phyloP scores from a whole-genome alignment of 2,888 invertebrate species.

The Amblyjoppa fuscipennis region DNA sequence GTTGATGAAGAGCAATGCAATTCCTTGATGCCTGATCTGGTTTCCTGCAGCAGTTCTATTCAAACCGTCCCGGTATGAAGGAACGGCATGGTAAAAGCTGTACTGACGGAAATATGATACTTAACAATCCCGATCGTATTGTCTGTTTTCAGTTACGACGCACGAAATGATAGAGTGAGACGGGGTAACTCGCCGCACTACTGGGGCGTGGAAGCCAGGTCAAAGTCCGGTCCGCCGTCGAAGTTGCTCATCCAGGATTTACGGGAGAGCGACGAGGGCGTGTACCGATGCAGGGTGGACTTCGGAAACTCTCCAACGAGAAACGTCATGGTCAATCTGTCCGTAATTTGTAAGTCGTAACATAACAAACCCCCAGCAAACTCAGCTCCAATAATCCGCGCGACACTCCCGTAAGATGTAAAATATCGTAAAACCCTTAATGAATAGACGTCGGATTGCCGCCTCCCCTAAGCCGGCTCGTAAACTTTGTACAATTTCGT shows the following conservation, averaged over 20 bases:
- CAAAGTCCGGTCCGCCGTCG: slow-evolving; percentile 87
- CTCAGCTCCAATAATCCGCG: not conserved
- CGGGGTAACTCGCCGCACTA: slow-evolving; percentile 87
- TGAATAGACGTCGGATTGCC: slow-evolving; percentile 21
- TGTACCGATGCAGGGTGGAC: slow-evolving; percentile 91
- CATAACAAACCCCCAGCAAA: not conserved
- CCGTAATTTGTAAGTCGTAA: slow-evolving; percentile 89
- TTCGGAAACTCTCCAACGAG: slow-evolving; percentile 91
- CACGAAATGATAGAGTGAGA: slow-evolving; percentile 87
- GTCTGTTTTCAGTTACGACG: slow-evolving; percentile 87
- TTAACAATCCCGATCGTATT: slow-evolving; percentile 53
- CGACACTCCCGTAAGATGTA: slow-evolving; percentile 2
- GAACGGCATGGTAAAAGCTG: not conserved
- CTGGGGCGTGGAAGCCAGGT: slow-evolving; percentile 87
- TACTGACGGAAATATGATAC: not conserved
- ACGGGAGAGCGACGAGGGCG: slow-evolving; percentile 88
- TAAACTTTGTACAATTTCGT: not conserved
- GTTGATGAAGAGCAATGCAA: too few species aligned
- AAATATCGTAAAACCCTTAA: slow-evolving; percentile 5
- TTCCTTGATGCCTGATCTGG: not conserved
- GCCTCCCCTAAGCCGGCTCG: slow-evolving; percentile 1
- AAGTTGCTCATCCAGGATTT: slow-evolving; percentile 85
- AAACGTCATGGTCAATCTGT: slow-evolving; percentile 91
- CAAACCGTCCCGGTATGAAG: not conserved
- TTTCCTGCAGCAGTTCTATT: not conserved